Evolutionary conservation across 2,797 vertebrate species (phyloP).

Genomic region (Podargus strigoides): DNA sequence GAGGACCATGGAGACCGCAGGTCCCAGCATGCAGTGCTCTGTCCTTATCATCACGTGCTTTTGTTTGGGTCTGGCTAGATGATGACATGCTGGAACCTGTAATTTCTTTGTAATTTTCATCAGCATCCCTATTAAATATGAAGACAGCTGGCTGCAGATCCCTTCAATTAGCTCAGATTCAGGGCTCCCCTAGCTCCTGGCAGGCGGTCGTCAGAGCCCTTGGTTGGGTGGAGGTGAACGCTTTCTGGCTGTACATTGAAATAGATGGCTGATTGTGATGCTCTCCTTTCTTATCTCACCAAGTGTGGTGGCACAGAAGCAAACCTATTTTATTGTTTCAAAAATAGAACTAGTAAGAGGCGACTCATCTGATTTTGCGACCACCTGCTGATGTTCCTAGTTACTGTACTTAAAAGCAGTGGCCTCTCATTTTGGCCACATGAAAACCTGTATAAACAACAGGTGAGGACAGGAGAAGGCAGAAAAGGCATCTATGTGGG

Average conservation of each 20-base stretch:
- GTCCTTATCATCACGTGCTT: not conserved
- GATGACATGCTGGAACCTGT: not conserved
- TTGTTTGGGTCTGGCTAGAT: not conserved
- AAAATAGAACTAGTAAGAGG: not conserved
- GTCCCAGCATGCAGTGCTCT: accelerated
- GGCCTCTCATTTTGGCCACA: not conserved
- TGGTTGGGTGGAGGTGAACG: accelerated
- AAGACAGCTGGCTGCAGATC: not conserved
- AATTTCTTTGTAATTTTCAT: not conserved
- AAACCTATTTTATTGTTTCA: not conserved
- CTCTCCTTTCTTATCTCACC: not conserved
- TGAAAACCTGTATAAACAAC: not conserved
- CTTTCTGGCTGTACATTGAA: not conserved
- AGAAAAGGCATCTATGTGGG: not conserved
- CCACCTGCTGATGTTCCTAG: not conserved
- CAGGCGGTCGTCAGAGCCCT: not conserved
- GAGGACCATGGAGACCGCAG: not conserved
- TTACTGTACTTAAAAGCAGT: not conserved
- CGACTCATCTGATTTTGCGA: not conserved
- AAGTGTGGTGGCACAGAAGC: not conserved
- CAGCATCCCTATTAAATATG: not conserved
- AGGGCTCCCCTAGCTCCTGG: not conserved
- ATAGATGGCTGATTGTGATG: not conserved
- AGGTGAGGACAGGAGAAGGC: accelerated
- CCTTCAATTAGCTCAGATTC: not conserved